Conservation (phyloP, 30 jellyfish, hydroid and myxozoan genomes). For the Pelagia noctiluca region DNA sequence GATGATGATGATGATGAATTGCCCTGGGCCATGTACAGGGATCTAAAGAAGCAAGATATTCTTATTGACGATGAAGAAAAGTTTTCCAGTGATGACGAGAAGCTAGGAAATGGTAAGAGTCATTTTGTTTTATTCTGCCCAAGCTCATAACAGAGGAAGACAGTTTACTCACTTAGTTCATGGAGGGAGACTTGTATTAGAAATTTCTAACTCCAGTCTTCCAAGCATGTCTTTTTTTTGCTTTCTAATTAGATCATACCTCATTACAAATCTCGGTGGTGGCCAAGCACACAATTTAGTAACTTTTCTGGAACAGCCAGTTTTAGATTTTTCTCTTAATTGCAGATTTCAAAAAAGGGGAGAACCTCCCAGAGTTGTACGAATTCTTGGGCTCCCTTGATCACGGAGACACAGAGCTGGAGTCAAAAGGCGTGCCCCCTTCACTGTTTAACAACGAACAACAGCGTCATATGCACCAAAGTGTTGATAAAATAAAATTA, state of each 20-base stretch:
- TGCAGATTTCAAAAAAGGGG: conserved; percentile 55
- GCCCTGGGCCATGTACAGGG: conserved; percentile 96
- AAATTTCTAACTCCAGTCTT: no score
- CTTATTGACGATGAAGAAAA: conserved; percentile 61
- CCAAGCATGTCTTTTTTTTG: no score
- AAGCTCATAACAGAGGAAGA: no score
- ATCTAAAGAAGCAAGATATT: conserved; percentile 41
- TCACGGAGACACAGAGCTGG: conserved; percentile 77
- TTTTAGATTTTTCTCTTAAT: no score
- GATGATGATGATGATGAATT: conserved; percentile 70
- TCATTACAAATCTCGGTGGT: no score
- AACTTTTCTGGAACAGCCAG: no score
- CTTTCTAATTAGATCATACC: no score
- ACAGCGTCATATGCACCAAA: conserved; percentile 63
- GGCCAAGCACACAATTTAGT: no score
- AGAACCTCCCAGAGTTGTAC: conserved; percentile 76
- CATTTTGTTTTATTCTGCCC: background rate
- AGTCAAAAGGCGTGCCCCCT: conserved; percentile 77
- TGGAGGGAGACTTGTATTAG: no score
- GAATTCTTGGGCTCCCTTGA: conserved; percentile 78
- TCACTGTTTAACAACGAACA: conserved; percentile 64
- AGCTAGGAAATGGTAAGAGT: conserved; percentile 43
- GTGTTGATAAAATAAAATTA: conserved; percentile 58
- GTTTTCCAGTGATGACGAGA: conserved; percentile 78
- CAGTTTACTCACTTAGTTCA: no score